Percentiles rank a stretch among this genome's conserved stretches.
Evolutionary conservation across 2,888 invertebrate genomes (phyloP).

Genomic region (Arctia plantaginis): DNA sequence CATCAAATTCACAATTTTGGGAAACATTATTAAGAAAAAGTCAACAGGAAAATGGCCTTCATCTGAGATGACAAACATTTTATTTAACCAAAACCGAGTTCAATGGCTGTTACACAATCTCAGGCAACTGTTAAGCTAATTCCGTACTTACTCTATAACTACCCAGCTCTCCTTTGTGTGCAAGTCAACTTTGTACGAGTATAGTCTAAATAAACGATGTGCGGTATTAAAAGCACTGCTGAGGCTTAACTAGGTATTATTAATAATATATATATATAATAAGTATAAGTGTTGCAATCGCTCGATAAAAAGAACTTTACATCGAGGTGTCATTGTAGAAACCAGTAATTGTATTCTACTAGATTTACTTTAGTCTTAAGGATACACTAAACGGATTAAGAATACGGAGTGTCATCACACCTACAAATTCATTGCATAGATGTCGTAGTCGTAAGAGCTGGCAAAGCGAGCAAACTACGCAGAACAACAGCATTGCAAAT

Average conservation of each 20-base stretch:
- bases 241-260: not conserved
- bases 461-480: too few relatives aligned
- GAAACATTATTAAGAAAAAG: constrained; percentile 15
- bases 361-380: too few relatives aligned
- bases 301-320: not conserved
- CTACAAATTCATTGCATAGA: too few relatives aligned
- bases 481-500: too few relatives aligned
- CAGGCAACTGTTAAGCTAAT: constrained; percentile 28
- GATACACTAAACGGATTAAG: too few relatives aligned
- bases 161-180: constrained; percentile 1
- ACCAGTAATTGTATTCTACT: not conserved
- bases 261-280: not conserved
- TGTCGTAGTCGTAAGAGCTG: too few relatives aligned
- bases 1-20: constrained; percentile 6
- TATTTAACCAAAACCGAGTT: constrained; percentile 18
- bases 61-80: constrained; percentile 31
- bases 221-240: not conserved
- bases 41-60: constrained; percentile 31
- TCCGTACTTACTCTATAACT: constrained; percentile 5
- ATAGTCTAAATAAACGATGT: not conserved
- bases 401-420: too few relatives aligned
- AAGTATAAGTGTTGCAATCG: not conserved
- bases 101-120: constrained; percentile 23
- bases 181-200: not conserved
- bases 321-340: not conserved